Base-by-base conservation (phyloP, 1,140 invertebrate genomes). In the Pomacea maculata region DNA sequence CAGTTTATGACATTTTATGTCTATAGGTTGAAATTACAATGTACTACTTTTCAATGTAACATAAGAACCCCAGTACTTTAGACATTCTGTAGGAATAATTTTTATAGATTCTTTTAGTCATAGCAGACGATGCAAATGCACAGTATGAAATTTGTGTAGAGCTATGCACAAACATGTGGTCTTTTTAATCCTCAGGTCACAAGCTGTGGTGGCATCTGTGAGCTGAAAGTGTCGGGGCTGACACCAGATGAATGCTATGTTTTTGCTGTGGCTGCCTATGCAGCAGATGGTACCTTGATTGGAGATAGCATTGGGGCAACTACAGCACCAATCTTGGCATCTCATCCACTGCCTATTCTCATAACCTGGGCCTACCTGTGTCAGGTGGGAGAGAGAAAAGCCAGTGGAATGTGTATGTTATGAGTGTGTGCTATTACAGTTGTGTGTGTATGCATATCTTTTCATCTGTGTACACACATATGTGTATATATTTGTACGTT, bases 251-350 rank as follows among this genome's bases (percentile, higher is more conserved):
- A 90, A 80, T 84, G 86, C 54, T 92, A 92, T 79, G 83, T 91
- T 11, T 91, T 91, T 88, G 91, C 90, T 71, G 87, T 92, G 19
- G 90, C 88, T 78, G 91, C 91, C 15, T 92, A 91, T 82, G 89
- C 89, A 15, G 78, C 81, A 14, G 88, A 91, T 52, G 91, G 91
- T 55, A 86, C 89, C 73, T 79, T 92, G 52, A 91, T 92, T 63
- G 90, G 90, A 14, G 88, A 87, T 29, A 77, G 84, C 14, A 83
- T 92, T n/a, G 91, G 91, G 67, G 88, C 91, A 55, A 90, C 88
- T 45, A 89, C 88, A 21, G 87, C 87, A 80, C 89, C 91, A 21
- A 87, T 92, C 45, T 83, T 91, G 63, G 91, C 90, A 14, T 88
- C 87, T 7, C 88, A 90, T 75, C 88, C 90, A 9, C 83, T 91